Percentiles rank a stretch among this genome's conserved stretches.
Evolutionary conservation across 1,140 invertebrate species (phyloP).

Genomic region (Drosophila rufa): DNA sequence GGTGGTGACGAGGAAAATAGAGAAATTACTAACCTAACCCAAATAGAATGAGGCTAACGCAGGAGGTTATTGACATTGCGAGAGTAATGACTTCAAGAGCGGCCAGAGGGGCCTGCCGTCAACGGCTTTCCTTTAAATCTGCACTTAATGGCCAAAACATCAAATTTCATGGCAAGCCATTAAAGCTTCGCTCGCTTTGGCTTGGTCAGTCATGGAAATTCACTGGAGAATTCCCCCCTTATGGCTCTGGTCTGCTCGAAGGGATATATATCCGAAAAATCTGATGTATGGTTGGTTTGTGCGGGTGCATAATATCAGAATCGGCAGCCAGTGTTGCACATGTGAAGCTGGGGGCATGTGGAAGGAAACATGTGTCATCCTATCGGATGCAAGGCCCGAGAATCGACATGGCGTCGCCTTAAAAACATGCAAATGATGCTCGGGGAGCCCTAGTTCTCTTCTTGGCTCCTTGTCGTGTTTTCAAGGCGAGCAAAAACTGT

Average conservation of each 20-base stretch:
- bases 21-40: constrained; percentile 32
- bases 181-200: constrained; percentile 32
- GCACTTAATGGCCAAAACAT: constrained; percentile 66
- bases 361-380: constrained; percentile 55
- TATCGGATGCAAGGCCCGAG: constrained; percentile 45
- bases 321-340: constrained; percentile 6
- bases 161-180: constrained; percentile 53
- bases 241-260: constrained; percentile 2
- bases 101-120: not conserved
- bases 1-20: constrained; percentile 45
- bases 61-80: constrained; percentile 71
- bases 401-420: constrained; percentile 60
- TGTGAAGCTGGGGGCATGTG: not conserved
- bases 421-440: constrained; percentile 71
- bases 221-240: not conserved
- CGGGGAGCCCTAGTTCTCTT: not conserved
- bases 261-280: constrained; percentile 7
- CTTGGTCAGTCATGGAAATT: constrained; percentile 43
- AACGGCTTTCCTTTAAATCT: constrained; percentile 49
- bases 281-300: constrained; percentile 5
- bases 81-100: constrained; percentile 31
- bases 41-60: constrained; percentile 45
- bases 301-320: constrained; percentile 21
- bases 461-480: constrained; percentile 6
- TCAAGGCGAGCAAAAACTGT: constrained; percentile 59